Conservation (phyloP, 2,888 invertebrate genomes). For the Meteorus cinctellus region DNA sequence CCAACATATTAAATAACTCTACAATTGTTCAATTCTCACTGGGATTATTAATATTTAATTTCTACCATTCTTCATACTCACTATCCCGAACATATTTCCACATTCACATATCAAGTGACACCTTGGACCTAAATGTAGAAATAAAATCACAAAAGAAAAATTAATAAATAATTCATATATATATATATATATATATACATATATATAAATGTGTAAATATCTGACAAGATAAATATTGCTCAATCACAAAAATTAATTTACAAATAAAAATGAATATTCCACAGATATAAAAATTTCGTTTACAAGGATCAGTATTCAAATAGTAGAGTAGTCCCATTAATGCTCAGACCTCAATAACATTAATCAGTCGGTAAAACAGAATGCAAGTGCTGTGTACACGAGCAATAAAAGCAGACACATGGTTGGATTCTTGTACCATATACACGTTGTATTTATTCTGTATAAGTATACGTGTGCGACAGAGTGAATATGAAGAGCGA, state of each 20-base stretch:
- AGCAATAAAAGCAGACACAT: background rate
- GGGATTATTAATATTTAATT: background rate
- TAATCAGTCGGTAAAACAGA: slow-evolving; percentile 1
- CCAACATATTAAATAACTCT: background rate
- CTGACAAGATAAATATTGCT: too few relatives aligned
- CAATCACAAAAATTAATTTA: too few relatives aligned
- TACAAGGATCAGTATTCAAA: background rate
- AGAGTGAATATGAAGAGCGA: background rate
- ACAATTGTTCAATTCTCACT: background rate
- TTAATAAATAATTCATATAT: background rate
- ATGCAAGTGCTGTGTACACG: background rate
- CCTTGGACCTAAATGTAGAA: background rate
- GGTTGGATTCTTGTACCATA: background rate
- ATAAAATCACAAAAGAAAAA: slow-evolving; percentile 1
- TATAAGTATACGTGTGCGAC: background rate
- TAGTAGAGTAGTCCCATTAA: slow-evolving; percentile 2
- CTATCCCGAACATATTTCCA: background rate
- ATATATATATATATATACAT: too few relatives aligned
- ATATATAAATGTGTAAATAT: too few relatives aligned
- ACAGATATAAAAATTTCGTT: too few relatives aligned
- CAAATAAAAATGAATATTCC: too few relatives aligned
- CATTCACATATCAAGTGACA: background rate
- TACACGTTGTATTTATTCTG: background rate
- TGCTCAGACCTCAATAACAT: background rate
- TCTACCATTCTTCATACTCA: background rate